Evolutionary conservation across 2,888 invertebrate genomes (phyloP), one percentile per base, ranked within the genome.

Genomic region (Cephus nigrinus): DNA sequence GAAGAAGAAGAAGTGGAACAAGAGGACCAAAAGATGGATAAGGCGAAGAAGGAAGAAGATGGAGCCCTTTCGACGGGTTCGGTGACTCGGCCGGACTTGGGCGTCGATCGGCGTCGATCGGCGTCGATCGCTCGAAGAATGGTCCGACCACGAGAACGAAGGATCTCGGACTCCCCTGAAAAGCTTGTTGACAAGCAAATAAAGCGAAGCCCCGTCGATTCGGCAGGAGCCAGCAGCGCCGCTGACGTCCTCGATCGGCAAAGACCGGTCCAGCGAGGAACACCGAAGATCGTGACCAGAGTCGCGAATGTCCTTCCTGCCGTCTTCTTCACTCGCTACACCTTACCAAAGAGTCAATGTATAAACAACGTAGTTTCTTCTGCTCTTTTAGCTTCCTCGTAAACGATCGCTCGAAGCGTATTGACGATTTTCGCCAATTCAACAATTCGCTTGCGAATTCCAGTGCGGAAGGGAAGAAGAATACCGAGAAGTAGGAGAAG

Each of bases 351-450:
- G 76, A 78, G 40, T 40, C 15, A 40, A 40, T 15, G 40, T 40
- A 40, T 40, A 40, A 40, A 5, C 40, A 40, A 40, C 40, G 40
- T 5, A 15, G 40, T 40, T 40, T 40, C 32, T 23, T 31, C 30
- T 35, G 12, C 12, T 71, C 23, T 30, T 75, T 32, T 69, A 55
- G 55, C 34, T 69, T 15, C 68, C 12, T 69, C 72, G 15, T 31
- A 32, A 72, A n/a, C 69, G 73, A 74, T 72, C 78, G 40, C 78
- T 75, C 75, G 30, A 68, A 40, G 75, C 36, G 23, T 71, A 76
- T 36, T 40, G 76, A 79, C 81, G 76, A 78, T 79, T 81, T 81
- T 81, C 79, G 80, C 80, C 76, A 74, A 76, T 78, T 76, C 69
- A 73, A 71, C 69, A 55, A 76, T 75, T 40, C 74, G 68, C 73